A percentile compares a stretch with the other conserved stretches of the same genome.
Evolutionary conservation across 2,797 vertebrate genomes (phyloP).

Genomic region (Alcedo atthis): DNA sequence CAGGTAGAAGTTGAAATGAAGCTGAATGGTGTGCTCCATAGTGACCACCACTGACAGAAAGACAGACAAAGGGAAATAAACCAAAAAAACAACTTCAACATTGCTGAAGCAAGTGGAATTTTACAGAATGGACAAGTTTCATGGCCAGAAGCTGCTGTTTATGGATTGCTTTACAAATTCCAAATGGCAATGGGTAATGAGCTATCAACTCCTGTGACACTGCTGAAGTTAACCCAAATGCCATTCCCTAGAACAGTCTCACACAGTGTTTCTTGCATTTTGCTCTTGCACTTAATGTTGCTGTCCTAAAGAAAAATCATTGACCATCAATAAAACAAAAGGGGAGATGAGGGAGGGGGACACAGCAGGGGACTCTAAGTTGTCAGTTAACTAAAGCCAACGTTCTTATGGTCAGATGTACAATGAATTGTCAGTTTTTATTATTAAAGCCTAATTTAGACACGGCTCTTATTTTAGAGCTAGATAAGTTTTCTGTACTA

Average conservation of each 20-base stretch:
- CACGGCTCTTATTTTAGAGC: background rate
- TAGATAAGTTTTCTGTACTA: background rate
- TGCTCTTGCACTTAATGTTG: background rate
- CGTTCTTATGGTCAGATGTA: background rate
- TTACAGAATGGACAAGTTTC: background rate
- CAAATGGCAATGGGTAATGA: conserved; percentile 66
- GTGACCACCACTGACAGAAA: background rate
- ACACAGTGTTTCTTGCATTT: background rate
- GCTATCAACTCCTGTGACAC: conserved; percentile 59
- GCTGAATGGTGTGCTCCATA: background rate
- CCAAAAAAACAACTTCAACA: background rate
- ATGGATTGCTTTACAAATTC: conserved; percentile 73
- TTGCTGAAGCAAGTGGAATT: background rate
- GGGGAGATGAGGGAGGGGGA: too few relatives aligned
- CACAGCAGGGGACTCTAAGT: background rate
- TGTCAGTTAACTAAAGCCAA: background rate
- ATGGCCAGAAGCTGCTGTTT: conserved; percentile 36
- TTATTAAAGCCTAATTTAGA: background rate
- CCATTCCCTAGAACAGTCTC: background rate
- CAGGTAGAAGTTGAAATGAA: background rate
- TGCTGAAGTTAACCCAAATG: conserved; percentile 52
- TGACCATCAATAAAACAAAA: background rate
- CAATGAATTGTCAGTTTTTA: background rate
- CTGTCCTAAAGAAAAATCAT: background rate
- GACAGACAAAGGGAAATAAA: background rate